A percentile compares a stretch with the other conserved stretches of the same genome.
Conservation (phyloP, 2,113 vertebrate genomes). For the Cryptomyrus ogoouensis region DNA sequence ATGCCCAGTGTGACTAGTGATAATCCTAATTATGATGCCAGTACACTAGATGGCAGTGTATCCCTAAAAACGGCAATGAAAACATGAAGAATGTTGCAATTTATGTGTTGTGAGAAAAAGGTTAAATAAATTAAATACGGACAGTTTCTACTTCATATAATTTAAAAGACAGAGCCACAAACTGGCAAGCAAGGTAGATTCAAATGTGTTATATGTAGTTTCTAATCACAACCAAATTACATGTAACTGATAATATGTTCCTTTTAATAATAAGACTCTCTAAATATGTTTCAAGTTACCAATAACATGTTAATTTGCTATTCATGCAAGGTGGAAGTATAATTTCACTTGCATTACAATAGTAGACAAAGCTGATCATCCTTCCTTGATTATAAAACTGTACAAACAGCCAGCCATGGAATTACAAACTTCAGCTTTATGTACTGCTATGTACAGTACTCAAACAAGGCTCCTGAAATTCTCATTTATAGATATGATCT, state of each 20-base stretch:
- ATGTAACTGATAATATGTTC: background rate
- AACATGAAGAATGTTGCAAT: background rate
- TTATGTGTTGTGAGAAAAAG: background rate
- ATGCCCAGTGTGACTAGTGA: background rate
- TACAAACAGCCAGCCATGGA: background rate
- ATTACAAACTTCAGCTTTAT: background rate
- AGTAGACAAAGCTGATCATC: background rate
- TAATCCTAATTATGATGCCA: background rate
- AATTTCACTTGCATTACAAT: background rate
- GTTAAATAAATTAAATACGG: background rate
- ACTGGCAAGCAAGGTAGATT: background rate
- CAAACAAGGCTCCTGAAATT: slow-evolving; percentile 31
- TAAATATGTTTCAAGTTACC: background rate
- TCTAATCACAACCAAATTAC: background rate
- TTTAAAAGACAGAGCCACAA: background rate
- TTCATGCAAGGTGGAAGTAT: background rate
- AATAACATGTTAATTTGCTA: background rate
- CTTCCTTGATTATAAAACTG: background rate
- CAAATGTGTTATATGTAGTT: too few relatives aligned
- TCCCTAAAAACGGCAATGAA: background rate
- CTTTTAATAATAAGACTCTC: background rate
- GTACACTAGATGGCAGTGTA: background rate
- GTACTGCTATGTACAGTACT: background rate
- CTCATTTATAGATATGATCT: slow-evolving; percentile 9
- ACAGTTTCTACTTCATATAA: background rate